Evolutionary conservation across 2,113 vertebrate genomes (phyloP).

Genomic region (Uropsilus gracilis): DNA sequence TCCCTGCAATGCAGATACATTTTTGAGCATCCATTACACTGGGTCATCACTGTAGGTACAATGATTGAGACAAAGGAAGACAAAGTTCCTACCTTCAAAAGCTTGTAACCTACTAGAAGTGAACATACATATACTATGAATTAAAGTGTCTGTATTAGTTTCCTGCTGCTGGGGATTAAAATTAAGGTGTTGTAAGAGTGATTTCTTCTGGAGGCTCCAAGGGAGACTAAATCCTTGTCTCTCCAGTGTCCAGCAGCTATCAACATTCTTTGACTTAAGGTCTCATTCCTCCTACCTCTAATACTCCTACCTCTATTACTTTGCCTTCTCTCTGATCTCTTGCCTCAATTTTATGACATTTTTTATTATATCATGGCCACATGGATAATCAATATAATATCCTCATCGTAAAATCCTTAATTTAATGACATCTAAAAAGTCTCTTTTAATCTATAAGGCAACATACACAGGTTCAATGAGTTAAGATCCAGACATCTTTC

Average conservation of each 20-base stretch:
- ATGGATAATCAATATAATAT: not conserved
- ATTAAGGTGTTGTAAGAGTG: not conserved
- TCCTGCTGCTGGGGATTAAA: not conserved
- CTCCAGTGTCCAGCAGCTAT: not conserved
- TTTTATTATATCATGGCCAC: not conserved
- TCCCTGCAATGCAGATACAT: not conserved
- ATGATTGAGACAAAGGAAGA: not conserved
- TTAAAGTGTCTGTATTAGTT: not conserved
- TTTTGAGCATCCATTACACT: not conserved
- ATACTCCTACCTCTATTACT: not conserved
- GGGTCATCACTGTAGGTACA: not conserved
- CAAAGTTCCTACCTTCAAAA: not conserved
- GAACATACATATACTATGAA: not conserved
- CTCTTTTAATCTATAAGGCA: not conserved
- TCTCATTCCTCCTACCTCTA: not conserved
- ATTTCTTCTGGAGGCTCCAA: not conserved
- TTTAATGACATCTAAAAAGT: not conserved
- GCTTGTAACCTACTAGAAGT: not conserved
- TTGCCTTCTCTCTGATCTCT: not conserved
- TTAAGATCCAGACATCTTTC: not conserved
- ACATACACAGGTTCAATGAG: not conserved
- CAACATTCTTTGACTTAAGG: not conserved
- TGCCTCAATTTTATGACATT: not conserved
- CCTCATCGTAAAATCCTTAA: constrained; percentile 3
- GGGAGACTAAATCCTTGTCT: not conserved